Conservation (phyloP, 2,797 vertebrate genomes). For the Artibeus lituratus region DNA sequence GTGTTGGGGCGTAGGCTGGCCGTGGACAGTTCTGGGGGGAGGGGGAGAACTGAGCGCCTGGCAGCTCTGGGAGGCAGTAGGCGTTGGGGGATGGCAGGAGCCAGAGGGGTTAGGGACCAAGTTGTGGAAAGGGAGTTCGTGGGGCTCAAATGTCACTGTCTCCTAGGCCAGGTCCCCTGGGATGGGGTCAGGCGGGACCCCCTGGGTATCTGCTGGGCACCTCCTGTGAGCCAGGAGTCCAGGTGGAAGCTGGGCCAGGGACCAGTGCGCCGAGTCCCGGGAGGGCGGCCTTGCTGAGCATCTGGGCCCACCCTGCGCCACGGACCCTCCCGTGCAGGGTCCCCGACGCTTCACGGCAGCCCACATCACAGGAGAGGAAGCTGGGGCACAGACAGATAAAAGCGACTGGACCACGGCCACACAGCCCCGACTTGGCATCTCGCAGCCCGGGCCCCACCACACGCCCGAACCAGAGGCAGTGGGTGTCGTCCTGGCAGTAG, state of each 20-base stretch:
- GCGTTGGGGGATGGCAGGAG: not conserved
- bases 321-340: not conserved
- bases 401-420: not conserved
- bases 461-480: fast-evolving
- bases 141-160: not conserved
- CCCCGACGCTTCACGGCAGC: not conserved
- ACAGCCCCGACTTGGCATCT: not conserved
- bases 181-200: not conserved
- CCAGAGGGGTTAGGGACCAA: not conserved
- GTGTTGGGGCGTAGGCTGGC: not conserved
- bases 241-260: not conserved
- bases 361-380: not conserved
- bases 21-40: not conserved
- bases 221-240: not conserved
- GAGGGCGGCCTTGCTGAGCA: not conserved
- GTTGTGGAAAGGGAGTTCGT: not conserved
- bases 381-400: not conserved
- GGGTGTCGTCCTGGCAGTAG: fast-evolving
- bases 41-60: not conserved
- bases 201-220: not conserved
- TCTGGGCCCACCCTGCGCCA: not conserved
- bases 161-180: not conserved
- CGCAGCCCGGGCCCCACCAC: not conserved
- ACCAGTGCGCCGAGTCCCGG: fast-evolving
- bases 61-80: not conserved